Evolutionary conservation across 2,888 invertebrate species (phyloP).

Genomic region (Drosophila borborema): DNA sequence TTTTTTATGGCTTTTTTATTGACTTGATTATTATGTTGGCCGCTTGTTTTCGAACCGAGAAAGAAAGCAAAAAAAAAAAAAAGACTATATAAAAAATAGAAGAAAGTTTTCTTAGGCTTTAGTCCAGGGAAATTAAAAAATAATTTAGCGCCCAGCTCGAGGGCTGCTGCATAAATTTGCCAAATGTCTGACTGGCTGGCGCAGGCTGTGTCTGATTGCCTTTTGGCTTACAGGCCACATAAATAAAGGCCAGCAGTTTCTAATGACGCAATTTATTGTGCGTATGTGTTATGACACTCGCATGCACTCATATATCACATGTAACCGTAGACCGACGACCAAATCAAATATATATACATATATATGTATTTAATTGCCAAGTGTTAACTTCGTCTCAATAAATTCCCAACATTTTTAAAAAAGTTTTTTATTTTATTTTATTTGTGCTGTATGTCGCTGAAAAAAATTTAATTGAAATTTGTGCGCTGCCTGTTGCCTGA

Average conservation of each 20-base stretch:
- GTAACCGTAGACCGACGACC: constrained; percentile 12
- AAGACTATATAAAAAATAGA: neutral
- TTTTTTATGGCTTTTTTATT: constrained; percentile 80
- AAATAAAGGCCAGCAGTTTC: constrained; percentile 55
- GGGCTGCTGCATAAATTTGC: constrained; percentile 72
- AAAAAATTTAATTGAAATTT: constrained; percentile 70
- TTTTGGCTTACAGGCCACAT: constrained; percentile 38
- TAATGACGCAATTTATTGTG: constrained; percentile 54
- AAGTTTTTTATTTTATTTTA: neutral
- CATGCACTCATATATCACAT: constrained; percentile 47
- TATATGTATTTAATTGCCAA: constrained; percentile 8
- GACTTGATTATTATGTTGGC: constrained; percentile 82
- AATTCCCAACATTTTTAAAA: constrained; percentile 35
- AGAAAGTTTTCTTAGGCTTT: constrained; percentile 62
- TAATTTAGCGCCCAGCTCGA: constrained; percentile 68
- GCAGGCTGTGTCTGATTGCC: constrained; percentile 73
- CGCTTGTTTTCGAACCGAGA: constrained; percentile 65
- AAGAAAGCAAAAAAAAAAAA: constrained; percentile 1
- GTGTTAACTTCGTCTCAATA: constrained; percentile 38
- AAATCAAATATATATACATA: constrained; percentile 30
- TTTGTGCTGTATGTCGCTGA: neutral
- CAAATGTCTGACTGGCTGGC: constrained; percentile 37
- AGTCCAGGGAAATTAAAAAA: constrained; percentile 74
- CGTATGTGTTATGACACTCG: constrained; percentile 36
- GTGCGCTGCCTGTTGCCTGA: constrained; percentile 46